Percentiles rank a stretch among this genome's conserved stretches.
Conservation (phyloP, 1,140 invertebrate species). For the Cardiocondyla obscurior region DNA sequence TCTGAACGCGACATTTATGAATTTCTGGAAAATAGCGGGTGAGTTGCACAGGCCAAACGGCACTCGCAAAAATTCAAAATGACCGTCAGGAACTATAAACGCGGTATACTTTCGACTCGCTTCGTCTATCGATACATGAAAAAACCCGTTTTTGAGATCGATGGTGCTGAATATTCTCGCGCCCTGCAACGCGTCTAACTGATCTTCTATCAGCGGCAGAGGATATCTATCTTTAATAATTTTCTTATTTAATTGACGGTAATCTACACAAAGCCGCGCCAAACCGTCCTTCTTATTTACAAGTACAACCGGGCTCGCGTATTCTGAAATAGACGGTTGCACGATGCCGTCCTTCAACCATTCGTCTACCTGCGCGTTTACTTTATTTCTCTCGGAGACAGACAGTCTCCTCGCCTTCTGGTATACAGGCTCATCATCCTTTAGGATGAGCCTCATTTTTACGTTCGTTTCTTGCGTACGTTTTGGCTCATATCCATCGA, state of each 20-base stretch:
- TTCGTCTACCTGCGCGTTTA: not conserved
- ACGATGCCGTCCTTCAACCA: slow-evolving; percentile 7
- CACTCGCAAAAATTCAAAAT: slow-evolving; percentile 21
- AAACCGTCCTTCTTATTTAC: not conserved
- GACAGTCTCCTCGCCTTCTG: not conserved
- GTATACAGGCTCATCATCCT: not conserved
- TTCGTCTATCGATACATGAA: not conserved
- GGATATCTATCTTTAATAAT: not conserved
- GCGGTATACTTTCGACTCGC: slow-evolving; percentile 5
- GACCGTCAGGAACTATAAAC: not conserved
- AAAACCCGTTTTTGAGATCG: slow-evolving; percentile 10
- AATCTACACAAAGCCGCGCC: not conserved
- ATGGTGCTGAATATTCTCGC: not conserved
- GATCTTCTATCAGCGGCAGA: not conserved
- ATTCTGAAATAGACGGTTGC: not conserved
- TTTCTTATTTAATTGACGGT: slow-evolving; percentile 1
- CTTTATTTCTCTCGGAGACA: not conserved
- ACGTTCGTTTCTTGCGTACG: too few species aligned
- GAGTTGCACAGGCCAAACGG: slow-evolving; percentile 5
- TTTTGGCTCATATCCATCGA: too few species aligned
- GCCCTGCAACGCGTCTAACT: not conserved
- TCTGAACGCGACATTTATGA: not conserved
- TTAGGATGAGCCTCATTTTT: too few species aligned
- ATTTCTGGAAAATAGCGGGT: slow-evolving; percentile 16
- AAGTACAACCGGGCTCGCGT: not conserved